Evolutionary conservation across 2,797 vertebrate species (phyloP).

Genomic region (Hoplostethus mediterraneus): DNA sequence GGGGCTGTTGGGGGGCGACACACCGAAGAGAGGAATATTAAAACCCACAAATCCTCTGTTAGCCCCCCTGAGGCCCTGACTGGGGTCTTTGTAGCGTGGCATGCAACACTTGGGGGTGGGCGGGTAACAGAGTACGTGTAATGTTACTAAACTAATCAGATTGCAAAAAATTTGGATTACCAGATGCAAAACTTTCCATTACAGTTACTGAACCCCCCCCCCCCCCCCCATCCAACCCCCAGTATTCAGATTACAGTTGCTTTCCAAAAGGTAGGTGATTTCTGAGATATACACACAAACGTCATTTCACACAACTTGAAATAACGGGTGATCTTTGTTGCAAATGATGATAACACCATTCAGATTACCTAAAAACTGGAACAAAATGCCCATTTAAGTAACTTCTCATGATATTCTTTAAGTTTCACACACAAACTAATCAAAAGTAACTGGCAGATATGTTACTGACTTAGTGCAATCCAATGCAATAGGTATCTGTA

Average conservation of each 20-base stretch:
- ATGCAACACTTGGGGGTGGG: background rate
- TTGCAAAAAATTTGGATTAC: conserved; percentile 27
- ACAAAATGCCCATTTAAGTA: too few relatives aligned
- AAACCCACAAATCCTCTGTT: conserved; percentile 30
- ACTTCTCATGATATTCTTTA: background rate
- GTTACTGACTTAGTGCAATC: too few relatives aligned
- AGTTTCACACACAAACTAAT: background rate
- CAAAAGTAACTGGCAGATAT: background rate
- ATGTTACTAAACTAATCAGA: conserved; percentile 57
- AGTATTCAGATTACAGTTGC: conserved; percentile 4
- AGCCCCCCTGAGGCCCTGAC: conserved; percentile 46
- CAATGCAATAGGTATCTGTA: background rate
- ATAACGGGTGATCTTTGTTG: background rate
- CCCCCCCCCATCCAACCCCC: too few relatives aligned
- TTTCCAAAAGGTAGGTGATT: conserved; percentile 7
- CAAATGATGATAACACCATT: background rate
- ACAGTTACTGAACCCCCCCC: too few relatives aligned
- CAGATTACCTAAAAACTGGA: too few relatives aligned
- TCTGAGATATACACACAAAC: background rate
- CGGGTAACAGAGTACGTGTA: conserved; percentile 59
- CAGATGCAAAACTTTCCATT: too few relatives aligned
- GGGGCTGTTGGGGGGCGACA: conserved; percentile 37
- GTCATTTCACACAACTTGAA: background rate
- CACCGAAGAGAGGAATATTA: conserved; percentile 29
- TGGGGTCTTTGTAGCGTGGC: background rate